Base-by-base conservation (phyloP, 2,113 vertebrate genomes). In the Halichoerus grypus region DNA sequence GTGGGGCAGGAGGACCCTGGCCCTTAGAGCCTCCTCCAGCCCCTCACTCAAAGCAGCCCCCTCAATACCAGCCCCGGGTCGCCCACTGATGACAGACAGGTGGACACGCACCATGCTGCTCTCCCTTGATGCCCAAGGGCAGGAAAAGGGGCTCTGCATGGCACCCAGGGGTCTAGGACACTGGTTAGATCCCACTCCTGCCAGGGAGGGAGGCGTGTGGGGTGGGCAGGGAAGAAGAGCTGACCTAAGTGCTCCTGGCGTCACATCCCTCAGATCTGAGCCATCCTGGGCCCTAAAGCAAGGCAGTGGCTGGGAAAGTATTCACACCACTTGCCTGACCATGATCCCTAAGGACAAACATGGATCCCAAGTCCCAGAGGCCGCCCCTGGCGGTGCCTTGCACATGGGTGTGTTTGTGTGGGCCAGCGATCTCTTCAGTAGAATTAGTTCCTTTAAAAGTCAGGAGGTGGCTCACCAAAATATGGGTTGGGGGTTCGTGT, bases 21-120 rank as follows among this genome's bases (percentile, higher is more conserved):
- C 14, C 49, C 3, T 1, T 26, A 61, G 16, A 13, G 8, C 61
- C 31, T 46, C 24, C 13, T 71, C 7, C 21, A 21, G 39, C 10
- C 28, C 51, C 36, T 55, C 7, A 24, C 2, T 31, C 28, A 1
- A 22, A 79, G 22, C 18, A 31, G 42, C 13, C 7, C 39, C 42
- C 24, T 76, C 7, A 28, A 28, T 28, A 14, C 72, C 42, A 16
- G 42, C 72, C 39, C 72, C 7, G 1, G 53, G 8, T 36, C 13
- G 7, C 26, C 33, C 28, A 14, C 28, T 28, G 1, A 39, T n/a
- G 39, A 11, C 16, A 0, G 14, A 18, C 3, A 7, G 10, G 7
- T 19, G 26, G 77, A 53, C 16, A 53, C 3, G 6, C 15, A 31
- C 12, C 28, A 6, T 18, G 7, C 39, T 24, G n/a, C 33, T 63